A percentile compares a stretch with the other conserved stretches of the same genome.
phyloP scores from a whole-genome alignment of 2,888 invertebrate species.

The Cabera pusaria region DNA sequence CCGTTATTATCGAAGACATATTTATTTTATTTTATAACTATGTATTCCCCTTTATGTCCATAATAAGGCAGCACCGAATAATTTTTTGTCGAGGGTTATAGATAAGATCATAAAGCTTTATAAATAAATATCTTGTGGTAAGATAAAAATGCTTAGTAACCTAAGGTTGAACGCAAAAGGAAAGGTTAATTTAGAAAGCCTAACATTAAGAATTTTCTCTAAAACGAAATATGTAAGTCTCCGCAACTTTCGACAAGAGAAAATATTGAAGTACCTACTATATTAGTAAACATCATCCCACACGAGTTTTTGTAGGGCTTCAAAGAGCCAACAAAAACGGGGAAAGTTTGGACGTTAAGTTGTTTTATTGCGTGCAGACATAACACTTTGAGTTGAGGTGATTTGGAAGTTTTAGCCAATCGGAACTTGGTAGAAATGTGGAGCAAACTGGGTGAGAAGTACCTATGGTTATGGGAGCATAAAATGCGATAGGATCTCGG shows the following conservation, averaged over 20 bases:
- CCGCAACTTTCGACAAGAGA: conserved; percentile 8
- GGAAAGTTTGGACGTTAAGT: conserved; percentile 18
- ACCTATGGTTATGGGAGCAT: background rate
- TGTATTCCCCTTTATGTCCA: no score
- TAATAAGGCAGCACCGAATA: no score
- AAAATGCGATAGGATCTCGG: background rate
- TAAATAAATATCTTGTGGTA: no score
- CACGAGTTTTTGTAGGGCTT: conserved; percentile 12
- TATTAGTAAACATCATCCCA: conserved; percentile 7
- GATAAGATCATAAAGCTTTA: no score
- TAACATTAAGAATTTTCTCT: no score
- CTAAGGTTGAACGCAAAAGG: no score
- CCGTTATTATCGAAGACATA: no score
- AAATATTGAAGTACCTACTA: no score
- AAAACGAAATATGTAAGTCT: conserved; percentile 11
- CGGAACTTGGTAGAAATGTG: conserved; percentile 8
- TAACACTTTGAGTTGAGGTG: conserved; percentile 15
- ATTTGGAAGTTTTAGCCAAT: conserved; percentile 16
- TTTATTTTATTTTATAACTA: no score
- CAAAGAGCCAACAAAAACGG: conserved; percentile 16
- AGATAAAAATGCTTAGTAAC: no score
- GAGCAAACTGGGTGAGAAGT: conserved; percentile 8
- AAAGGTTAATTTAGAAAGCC: no score
- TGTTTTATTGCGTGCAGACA: conserved; percentile 22
- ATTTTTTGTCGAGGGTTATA: no score